Evolutionary conservation across 2,797 vertebrate species (phyloP).

Genomic region (Gymnothorax reevesii): DNA sequence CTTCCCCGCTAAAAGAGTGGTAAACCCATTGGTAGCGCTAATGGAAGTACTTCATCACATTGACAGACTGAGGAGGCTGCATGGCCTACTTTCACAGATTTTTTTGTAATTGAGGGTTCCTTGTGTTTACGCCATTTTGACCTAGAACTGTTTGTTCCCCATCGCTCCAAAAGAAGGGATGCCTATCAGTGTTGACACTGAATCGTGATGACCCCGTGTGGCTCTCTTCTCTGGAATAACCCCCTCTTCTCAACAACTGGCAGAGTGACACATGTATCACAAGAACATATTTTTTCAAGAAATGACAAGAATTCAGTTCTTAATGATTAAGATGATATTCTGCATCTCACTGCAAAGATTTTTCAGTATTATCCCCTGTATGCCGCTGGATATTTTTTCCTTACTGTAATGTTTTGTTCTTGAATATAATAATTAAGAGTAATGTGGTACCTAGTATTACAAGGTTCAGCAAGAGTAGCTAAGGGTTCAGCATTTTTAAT

Average conservation of each 20-base stretch:
- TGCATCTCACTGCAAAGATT: not conserved
- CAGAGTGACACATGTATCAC: not conserved
- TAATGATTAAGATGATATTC: not conserved
- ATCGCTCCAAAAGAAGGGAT: not conserved
- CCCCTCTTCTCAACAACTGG: not conserved
- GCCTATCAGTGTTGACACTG: not conserved
- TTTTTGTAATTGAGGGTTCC: not conserved
- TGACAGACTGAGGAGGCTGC: not conserved
- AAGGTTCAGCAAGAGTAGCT: not conserved
- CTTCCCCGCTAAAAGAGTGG: not conserved
- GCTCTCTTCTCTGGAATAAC: too few relatives aligned
- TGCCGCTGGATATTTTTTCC: not conserved
- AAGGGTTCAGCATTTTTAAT: not conserved
- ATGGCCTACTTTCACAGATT: not conserved
- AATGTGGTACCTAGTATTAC: too few relatives aligned
- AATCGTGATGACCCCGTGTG: not conserved
- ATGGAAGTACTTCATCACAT: not conserved
- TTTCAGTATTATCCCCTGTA: not conserved
- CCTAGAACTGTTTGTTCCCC: not conserved
- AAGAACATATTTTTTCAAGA: not conserved
- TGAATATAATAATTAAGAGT: not conserved
- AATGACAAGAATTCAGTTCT: not conserved
- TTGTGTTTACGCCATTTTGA: not conserved
- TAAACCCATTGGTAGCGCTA: not conserved
- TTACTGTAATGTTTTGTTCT: not conserved